Evolutionary conservation across 1,140 invertebrate genomes (phyloP), one percentile per base, ranked within the genome.

Genomic region (Parapsyche elsis): DNA sequence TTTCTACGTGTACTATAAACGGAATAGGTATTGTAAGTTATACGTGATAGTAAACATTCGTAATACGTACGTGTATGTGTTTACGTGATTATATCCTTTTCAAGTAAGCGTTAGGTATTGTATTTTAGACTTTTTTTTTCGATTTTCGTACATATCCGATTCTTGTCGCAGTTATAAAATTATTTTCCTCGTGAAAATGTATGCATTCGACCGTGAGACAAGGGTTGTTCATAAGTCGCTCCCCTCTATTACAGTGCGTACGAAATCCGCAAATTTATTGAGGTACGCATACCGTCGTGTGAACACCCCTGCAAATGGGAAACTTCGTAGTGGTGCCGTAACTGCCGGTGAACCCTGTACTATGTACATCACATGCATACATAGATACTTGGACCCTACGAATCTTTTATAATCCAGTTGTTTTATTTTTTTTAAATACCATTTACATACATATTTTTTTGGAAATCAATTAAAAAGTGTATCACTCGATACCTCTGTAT

Each of bases 231-330:
- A 19, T 61, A 21, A 38, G 30, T 38, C 30, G 30, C 7, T 1
- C 30, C 2, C 7, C 30, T 38, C 30, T 38, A 38, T 38, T 38
- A 38, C 30, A 16, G 4, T 16, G 10, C 49, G 16, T 16, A 53
- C 49, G 49, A 53, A 53, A 53, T 53, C 49, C 49, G 49, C 12
- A 53, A 53, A 53, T 53, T 53, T 53, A 53, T 53, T 53, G 16
- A 53, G 49, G 49, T 14, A 5, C 49, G 16, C 49, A 10, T 2
- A 10, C 49, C 49, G 1, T 53, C 49, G 49, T 53, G 49, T 16
- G 16, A 53, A 53, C 16, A 5, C 10, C 49, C 49, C 49, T 16
- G 16, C 10, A 53, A 53, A 53, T 53, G 10, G 49, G 49, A 53
- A 53, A 53, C 49, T 53, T 53, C 16, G 10, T 5, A 4, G 10